Base-by-base conservation (phyloP, 2,113 vertebrate species). In the Malurus elegans region DNA sequence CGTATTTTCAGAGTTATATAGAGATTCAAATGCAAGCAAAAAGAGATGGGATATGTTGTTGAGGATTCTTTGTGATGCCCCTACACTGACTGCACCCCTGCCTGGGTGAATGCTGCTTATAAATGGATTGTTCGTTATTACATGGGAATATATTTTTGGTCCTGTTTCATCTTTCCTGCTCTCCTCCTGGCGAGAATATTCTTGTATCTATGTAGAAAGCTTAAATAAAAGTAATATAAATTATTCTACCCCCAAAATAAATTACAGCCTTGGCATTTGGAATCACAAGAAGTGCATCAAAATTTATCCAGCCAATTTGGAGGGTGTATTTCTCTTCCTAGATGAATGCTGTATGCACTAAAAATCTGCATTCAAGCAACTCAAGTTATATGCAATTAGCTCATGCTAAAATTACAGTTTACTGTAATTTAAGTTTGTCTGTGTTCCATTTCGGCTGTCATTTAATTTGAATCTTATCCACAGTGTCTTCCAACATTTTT, bases 11-110 rank as follows among this genome's bases (percentile, higher is more conserved):
- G 47, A 93, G 24, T 53, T 86, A 18, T 62, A 50, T 4, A 18
- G 34, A 62, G 10, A 53, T 65, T 57, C 26, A 65, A 60, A 70
- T 28, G 12, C 50, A 60, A 72, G 15, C 34, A 42, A 62, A 94
- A 72, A 76, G 10, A 31, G 6, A 36, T 10, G 2, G 42, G 18
- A 12, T 67, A 26, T 34, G 5, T 24, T 57, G 44, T 18, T 36
- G 21, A 80, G 48, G 38, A 45, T 50, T 72, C 12, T 45, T 72
- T 64, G 28, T 53, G 9, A 2, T 75, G 0, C 8, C 10, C 0
- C 10, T 75, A 26, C 26, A 47, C 7, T 4, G 11, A 21, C 6
- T 47, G 20, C 16, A 4, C 6, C 4, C 5, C 6, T 0, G 0
- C 3, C 4, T 38, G 0, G 5, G 6, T 64, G 21, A 80, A 4